Conservation (phyloP, 2,113 vertebrate genomes). For the Sphyrna mokarran region DNA sequence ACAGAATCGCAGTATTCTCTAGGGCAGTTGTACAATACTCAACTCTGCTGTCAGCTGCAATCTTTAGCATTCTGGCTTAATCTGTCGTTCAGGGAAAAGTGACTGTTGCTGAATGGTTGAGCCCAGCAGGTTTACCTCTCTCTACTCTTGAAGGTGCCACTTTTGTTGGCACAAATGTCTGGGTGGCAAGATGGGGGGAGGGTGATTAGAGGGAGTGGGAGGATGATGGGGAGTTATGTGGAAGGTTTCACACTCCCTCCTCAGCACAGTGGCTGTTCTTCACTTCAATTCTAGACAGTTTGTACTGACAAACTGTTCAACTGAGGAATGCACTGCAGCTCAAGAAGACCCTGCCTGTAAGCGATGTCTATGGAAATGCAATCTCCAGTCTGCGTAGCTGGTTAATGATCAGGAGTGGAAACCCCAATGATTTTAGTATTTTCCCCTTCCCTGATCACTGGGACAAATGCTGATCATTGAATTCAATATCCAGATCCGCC, state of each 20-base stretch:
- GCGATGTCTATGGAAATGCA: no score
- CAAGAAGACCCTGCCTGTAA: background rate
- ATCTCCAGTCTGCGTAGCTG: background rate
- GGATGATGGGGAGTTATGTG: no score
- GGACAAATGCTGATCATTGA: background rate
- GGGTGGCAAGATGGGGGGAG: no score
- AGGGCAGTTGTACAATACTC: background rate
- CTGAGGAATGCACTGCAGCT: background rate
- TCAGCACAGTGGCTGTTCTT: background rate
- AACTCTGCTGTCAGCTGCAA: background rate
- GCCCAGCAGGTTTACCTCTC: background rate
- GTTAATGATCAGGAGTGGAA: background rate
- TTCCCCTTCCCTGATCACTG: background rate
- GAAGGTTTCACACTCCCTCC: no score
- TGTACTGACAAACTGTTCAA: background rate
- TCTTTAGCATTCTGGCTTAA: background rate
- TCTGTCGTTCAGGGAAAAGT: background rate
- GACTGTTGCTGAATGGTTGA: background rate
- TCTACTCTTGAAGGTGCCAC: background rate
- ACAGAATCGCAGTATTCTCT: constrained; percentile 3
- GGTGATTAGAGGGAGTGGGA: no score
- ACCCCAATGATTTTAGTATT: background rate
- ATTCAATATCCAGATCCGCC: no score
- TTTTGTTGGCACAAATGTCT: background rate
- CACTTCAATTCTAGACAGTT: background rate